Base-by-base conservation (phyloP, 2,113 vertebrate species). In the Spermophilus dauricus region DNA sequence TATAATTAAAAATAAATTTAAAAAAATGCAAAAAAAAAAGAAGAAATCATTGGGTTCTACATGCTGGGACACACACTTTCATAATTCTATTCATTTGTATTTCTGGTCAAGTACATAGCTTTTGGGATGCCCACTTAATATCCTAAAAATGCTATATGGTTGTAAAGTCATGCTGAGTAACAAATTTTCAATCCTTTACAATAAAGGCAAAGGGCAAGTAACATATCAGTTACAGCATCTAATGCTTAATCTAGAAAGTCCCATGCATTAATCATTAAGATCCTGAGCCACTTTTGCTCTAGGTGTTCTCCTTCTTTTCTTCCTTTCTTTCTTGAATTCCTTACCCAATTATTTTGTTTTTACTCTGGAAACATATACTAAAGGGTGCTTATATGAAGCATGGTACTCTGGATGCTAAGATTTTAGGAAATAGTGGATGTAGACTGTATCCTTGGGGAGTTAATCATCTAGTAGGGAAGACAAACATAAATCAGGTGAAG, bases 241-340 rank as follows among this genome's bases (percentile, higher is more conserved):
- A 93, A 11, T 45, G 84, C 80, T 91, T 88, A 93, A 78, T 70
- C 16, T 72, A 88, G 45, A 92, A 86, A 97, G n/a, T 32, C 8
- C 45, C 16, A 61, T n/a, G 78, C 51, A 94, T 94, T 91, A 75
- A 56, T 34, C 12, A 20, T 39, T 76, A 94, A 94, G 73, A 94
- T 56, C 37, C 61, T 24, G 32, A 83, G 69, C 26, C 10, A 87
- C 37, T 82, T 86, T 65, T 94, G 45, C 91, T 82, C 76, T 61
- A 70, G 77, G n/a, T 24, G 28, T 28, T 2, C 12, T 85, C 53
- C 39, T 28, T 2, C 4, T 28, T n/a, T n/a, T 5, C 13, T 5
- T 86, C 32, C 28, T 45, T 94, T 83, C 5, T 75, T 84, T 88
- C 65, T 42, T 80, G 67, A 93, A 24, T 87, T 93, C 63, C 30